Evolutionary conservation across 35 echinoderm and acorn worm genomes (phyloP), one percentile per base, ranked within the genome.

Genomic region (Hemicentrotus pulcherrimus): DNA sequence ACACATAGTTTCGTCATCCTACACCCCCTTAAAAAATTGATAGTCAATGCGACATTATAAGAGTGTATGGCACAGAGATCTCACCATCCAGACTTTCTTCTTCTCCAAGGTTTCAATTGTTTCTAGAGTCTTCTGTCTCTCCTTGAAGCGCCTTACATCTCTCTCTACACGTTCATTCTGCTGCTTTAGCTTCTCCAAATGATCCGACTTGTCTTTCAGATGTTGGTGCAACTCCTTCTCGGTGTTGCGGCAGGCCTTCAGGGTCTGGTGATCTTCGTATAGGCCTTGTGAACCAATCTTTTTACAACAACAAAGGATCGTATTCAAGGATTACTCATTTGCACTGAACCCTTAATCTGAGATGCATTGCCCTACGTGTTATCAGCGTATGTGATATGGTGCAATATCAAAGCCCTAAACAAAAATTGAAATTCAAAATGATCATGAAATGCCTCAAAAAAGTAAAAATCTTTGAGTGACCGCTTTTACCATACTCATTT

Each of bases 51-150:
- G 35, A 41, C 35, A 41, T 41, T 41, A 41, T 41, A 41, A 41
- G 35, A 41, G 35, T 32, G 0, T 19, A 31, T 48, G 12, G 11
- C 10, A 61, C 32, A 61, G 18, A 45, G 31, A 86, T 97, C 97
- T 97, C 94, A 99, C 98, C 94, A 99, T 95, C 96, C 97, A 99
- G 15, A 96, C 97, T 91, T 94, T 96, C 86, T 99, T 99, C 95
- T 99, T 97, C 19, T 99, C 98, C 16, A 99, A 87, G 1, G 96
- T 97, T 45, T 98, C 97, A 47, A 99, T 97, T 47, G 88, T 96
- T 31, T 97, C 95, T 47, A 99, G 86, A 45, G 96, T 96, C 30
- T 97, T 95, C 88, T 98, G 96, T 48, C 96, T 86, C 47, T 96
- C 92, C 71, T 95, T 65, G 61, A 96, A 99, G 31, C 97, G 65